Conservation (phyloP, 2,888 invertebrate species). For the Urechis unicinctus region DNA sequence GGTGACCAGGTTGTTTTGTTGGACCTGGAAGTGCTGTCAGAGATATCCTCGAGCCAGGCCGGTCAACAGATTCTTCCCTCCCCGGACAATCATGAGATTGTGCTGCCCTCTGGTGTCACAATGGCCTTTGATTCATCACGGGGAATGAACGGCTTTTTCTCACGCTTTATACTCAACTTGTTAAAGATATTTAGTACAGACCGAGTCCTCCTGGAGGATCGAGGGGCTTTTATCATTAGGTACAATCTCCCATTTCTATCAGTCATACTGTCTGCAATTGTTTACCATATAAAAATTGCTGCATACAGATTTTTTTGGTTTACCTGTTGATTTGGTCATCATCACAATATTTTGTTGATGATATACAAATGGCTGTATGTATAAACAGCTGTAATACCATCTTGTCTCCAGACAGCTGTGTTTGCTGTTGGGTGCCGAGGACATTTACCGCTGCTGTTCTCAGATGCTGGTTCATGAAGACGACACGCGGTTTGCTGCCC, state of each 20-base stretch:
- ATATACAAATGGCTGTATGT: too few relatives aligned
- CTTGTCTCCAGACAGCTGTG: constrained; percentile 72
- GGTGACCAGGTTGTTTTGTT: constrained; percentile 64
- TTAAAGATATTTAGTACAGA: constrained; percentile 80
- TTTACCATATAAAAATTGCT: too few relatives aligned
- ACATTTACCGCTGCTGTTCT: constrained; percentile 83
- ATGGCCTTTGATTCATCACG: constrained; percentile 10
- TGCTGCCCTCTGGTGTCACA: constrained; percentile 10
- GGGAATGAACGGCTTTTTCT: constrained; percentile 59
- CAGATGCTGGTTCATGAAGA: constrained; percentile 71
- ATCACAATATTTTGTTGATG: not conserved
- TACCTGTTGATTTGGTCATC: not conserved
- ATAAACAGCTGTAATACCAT: too few relatives aligned
- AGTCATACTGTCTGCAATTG: not conserved
- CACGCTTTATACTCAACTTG: constrained; percentile 80
- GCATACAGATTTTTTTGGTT: not conserved
- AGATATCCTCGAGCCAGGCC: constrained; percentile 54
- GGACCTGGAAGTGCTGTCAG: constrained; percentile 82
- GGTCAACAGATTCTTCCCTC: constrained; percentile 17
- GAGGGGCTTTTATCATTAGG: constrained; percentile 94
- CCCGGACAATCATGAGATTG: not conserved
- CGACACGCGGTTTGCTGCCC: constrained; percentile 78
- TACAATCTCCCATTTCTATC: too few relatives aligned
- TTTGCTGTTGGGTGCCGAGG: constrained; percentile 84
- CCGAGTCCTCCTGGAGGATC: constrained; percentile 75